These are phyloP conservation scores for Orthosia incerta DNA, from an alignment of 2,888 invertebrate genomes.

Conservation along the genomic window DNA sequence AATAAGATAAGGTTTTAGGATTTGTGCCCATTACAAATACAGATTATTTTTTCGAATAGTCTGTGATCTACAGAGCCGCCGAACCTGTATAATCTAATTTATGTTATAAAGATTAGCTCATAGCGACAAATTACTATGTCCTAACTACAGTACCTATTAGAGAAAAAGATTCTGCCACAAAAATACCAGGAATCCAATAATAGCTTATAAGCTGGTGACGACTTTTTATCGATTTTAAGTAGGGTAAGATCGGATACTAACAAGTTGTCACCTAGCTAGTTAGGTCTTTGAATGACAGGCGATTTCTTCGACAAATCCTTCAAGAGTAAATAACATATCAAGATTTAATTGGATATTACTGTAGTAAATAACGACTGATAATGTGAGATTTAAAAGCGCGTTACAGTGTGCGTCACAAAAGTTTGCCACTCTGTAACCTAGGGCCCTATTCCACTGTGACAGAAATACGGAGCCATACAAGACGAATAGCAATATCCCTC, in stretches of 20 bases:
- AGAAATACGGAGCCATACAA: too few relatives aligned
- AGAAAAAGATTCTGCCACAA: background rate
- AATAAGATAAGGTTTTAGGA: background rate
- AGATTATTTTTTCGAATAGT: background rate
- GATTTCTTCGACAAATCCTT: background rate
- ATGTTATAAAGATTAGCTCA: conserved; percentile 3
- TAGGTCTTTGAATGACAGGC: background rate
- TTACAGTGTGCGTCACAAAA: too few relatives aligned
- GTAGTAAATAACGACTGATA: too few relatives aligned
- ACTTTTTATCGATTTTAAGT: background rate
- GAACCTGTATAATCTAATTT: background rate
- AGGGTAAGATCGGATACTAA: too few relatives aligned
- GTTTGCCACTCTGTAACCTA: too few relatives aligned
- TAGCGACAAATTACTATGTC: background rate
- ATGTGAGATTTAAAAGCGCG: too few relatives aligned
- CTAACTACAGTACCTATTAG: background rate
- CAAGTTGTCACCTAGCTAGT: too few relatives aligned
- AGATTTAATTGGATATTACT: too few relatives aligned
- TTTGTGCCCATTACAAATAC: background rate
- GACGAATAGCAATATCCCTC: too few relatives aligned
- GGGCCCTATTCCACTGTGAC: too few relatives aligned
- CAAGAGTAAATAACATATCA: too few relatives aligned
- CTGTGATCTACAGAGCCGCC: background rate
- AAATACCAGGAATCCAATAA: background rate
- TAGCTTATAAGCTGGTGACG: background rate